These are phyloP conservation scores for Linhomoeus sp. DNA, from an alignment of 2,888 invertebrate species.

Conservation along the genomic window DNA sequence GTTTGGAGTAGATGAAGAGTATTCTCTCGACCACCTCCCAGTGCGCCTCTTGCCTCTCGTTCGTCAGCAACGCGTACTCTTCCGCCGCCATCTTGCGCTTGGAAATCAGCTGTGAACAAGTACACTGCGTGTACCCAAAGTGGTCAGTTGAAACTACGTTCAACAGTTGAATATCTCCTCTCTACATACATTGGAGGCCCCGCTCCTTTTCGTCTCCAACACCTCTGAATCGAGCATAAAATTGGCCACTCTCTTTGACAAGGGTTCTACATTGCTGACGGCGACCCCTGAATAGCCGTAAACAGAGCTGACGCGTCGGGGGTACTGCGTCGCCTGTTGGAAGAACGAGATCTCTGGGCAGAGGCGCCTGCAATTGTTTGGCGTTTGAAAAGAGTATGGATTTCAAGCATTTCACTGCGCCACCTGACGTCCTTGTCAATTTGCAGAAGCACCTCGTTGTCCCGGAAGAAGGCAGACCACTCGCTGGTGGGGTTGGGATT, in stretches of 20 bases:
- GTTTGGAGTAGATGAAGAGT: conserved; percentile 85
- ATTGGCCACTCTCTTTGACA: conserved; percentile 70
- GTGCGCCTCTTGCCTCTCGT: conserved; percentile 75
- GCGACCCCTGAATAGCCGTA: too few species aligned
- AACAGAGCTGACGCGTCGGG: conserved; percentile 28
- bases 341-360: conserved; percentile 93
- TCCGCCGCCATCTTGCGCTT: conserved; percentile 2
- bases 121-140: too few species aligned
- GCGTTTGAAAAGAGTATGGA: conserved; percentile 11
- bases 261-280: conserved; percentile 9
- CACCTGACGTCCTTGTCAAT: conserved; percentile 77
- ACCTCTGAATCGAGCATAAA: conserved; percentile 65
- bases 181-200: conserved; percentile 5
- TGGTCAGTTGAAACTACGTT: too few species aligned
- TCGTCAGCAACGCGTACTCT: too few species aligned
- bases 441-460: conserved; percentile 87
- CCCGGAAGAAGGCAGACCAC: conserved; percentile 86
- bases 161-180: background rate
- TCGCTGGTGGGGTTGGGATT: conserved; percentile 84
- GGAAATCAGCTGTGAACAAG: background rate
- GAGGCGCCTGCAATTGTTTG: conserved; percentile 39
- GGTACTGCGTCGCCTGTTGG: conserved; percentile 76
- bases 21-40: conserved; percentile 85
- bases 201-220: conserved; percentile 20
- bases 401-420: too few species aligned